A percentile compares a stretch with the other conserved stretches of the same genome.
phyloP scores from a whole-genome alignment of 2,888 invertebrate species.

The Nemotelus nigrinus region DNA sequence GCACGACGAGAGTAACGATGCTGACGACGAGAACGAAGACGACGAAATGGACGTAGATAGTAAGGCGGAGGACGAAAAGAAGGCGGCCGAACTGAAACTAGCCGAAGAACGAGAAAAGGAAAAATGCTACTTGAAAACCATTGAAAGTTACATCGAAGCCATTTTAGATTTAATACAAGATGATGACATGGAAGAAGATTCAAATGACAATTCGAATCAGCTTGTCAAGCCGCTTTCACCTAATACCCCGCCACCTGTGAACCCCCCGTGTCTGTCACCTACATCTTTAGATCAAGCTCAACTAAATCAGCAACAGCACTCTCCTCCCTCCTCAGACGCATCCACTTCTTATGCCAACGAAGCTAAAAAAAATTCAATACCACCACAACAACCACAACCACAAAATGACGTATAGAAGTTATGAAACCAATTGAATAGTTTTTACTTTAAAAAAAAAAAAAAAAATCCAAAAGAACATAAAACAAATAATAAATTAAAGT shows the following conservation, averaged over 20 bases:
- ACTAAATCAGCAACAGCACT: not conserved
- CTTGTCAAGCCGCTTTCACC: not conserved
- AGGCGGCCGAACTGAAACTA: constrained; percentile 57
- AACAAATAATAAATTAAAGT: too few species aligned
- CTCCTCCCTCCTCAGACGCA: not conserved
- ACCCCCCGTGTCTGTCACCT: not conserved
- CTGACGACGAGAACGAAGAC: constrained; percentile 54
- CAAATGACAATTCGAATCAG: constrained; percentile 25
- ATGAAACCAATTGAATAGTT: too few species aligned
- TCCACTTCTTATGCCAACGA: too few species aligned
- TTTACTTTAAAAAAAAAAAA: too few species aligned
- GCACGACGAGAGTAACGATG: constrained; percentile 54
- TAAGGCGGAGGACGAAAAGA: constrained; percentile 46
- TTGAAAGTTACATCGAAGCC: constrained; percentile 63
- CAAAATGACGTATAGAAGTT: too few species aligned
- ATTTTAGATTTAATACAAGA: constrained; percentile 62
- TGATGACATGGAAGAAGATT: constrained; percentile 53
- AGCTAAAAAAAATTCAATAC: too few species aligned
- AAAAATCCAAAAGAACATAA: too few species aligned
- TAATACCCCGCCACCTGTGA: not conserved
- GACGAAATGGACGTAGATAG: constrained; percentile 48
- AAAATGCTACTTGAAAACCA: constrained; percentile 60
- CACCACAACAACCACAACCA: too few species aligned
- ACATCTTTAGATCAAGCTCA: constrained; percentile 8
- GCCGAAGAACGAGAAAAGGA: constrained; percentile 61